phyloP scores from a whole-genome alignment of 1,140 invertebrate species.

The Heliconius hewitsoni region DNA sequence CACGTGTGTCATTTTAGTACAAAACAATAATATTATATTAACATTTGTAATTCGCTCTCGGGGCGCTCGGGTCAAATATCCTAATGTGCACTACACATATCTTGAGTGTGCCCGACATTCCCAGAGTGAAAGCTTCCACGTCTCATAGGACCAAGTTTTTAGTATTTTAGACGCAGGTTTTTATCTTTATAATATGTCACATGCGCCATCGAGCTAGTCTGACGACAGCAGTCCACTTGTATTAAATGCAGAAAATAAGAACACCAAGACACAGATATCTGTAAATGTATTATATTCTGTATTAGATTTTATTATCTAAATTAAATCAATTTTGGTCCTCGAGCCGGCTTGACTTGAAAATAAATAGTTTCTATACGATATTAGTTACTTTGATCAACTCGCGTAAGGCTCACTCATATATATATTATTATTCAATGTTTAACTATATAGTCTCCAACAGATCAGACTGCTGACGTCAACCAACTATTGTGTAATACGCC shows the following conservation, averaged over 20 bases:
- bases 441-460: not conserved
- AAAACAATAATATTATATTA: not conserved
- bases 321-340: not conserved
- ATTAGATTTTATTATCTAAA: not conserved
- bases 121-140: conserved; percentile 13
- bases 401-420: too few relatives aligned
- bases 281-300: too few relatives aligned
- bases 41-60: not conserved
- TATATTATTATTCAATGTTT: not conserved
- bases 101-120: not conserved
- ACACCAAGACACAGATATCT: too few relatives aligned
- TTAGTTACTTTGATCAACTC: not conserved
- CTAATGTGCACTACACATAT: not conserved
- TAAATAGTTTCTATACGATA: not conserved
- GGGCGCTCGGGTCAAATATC: not conserved
- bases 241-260: too few relatives aligned
- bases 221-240: not conserved
- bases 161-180: conserved; percentile 36
- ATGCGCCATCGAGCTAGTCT: not conserved
- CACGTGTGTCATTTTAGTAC: conserved; percentile 3
- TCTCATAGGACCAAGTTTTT: conserved; percentile 44
- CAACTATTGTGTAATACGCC: not conserved
- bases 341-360: not conserved
- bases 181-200: conserved; percentile 30
- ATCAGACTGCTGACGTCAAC: not conserved